These are phyloP conservation scores for Caenorhabditis brenneri DNA, from an alignment of 1,140 invertebrate species.

Conservation along the genomic window DNA sequence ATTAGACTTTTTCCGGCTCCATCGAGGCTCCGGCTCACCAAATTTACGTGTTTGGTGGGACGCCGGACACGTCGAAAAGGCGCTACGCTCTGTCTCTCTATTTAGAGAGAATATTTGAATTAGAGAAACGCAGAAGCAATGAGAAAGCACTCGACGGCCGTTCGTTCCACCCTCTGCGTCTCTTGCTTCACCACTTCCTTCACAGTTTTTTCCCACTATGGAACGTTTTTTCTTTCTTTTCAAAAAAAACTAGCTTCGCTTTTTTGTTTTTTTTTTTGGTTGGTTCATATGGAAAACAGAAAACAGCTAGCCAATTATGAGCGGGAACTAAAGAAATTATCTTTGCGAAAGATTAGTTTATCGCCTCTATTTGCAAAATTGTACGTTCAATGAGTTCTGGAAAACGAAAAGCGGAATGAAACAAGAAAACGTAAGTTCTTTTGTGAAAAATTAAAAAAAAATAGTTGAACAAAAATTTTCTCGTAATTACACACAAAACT, in stretches of 20 bases:
- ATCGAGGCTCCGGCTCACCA: neutral
- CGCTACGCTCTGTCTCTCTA: constrained; percentile 2
- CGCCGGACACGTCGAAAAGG: constrained; percentile 22
- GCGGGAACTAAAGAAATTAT: neutral
- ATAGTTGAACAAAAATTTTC: no score
- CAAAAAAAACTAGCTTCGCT: neutral
- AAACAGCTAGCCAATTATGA: neutral
- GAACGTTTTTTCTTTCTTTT: constrained; percentile 27
- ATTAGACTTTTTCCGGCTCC: neutral
- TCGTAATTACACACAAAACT: no score
- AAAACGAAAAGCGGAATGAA: no score
- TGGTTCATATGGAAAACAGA: constrained; percentile 12
- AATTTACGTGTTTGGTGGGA: neutral
- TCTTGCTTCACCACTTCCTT: neutral
- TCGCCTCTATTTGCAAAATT: no score
- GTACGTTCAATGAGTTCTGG: no score
- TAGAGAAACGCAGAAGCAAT: neutral
- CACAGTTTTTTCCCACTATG: neutral
- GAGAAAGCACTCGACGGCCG: constrained; percentile 36
- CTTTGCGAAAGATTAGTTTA: no score
- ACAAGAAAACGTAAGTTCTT: no score
- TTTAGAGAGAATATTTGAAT: neutral
- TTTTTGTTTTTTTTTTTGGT: neutral
- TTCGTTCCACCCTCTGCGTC: constrained; percentile 31
- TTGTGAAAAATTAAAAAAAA: no score